These are phyloP conservation scores for Hemistola chrysoprasaria DNA, from an alignment of 2,888 invertebrate species.

Conservation along the genomic window DNA sequence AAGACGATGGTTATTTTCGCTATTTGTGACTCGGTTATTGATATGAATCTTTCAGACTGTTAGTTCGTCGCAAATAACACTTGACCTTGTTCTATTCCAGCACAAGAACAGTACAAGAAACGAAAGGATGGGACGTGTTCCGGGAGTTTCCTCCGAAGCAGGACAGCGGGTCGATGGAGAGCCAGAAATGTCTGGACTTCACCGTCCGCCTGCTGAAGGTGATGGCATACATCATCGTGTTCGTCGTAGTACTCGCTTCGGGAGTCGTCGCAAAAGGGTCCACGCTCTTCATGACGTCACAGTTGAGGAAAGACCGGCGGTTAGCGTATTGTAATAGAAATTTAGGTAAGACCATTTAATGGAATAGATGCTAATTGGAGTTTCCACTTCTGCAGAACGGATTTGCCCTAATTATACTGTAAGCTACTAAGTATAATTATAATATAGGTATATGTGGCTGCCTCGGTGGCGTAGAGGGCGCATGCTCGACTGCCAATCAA, in stretches of 20 bases:
- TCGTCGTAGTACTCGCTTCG: slow-evolving; percentile 90
- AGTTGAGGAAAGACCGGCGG: slow-evolving; percentile 88
- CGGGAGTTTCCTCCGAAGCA: slow-evolving; percentile 94
- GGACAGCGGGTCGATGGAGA: slow-evolving; percentile 94
- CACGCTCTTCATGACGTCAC: slow-evolving; percentile 95
- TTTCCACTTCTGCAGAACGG: too few species aligned
- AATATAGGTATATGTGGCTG: too few species aligned
- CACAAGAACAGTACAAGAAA: slow-evolving; percentile 91
- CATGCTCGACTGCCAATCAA: too few species aligned
- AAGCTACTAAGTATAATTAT: too few species aligned
- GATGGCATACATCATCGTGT: slow-evolving; percentile 92
- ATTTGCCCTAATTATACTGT: too few species aligned
- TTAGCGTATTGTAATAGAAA: slow-evolving; percentile 92
- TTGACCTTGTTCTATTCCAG: slow-evolving; percentile 79
- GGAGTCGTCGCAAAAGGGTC: slow-evolving; percentile 95
- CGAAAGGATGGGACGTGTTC: slow-evolving; percentile 98
- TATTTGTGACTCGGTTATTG: too few species aligned
- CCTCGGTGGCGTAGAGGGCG: too few species aligned
- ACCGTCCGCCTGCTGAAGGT: slow-evolving; percentile 93
- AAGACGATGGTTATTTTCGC: neutral
- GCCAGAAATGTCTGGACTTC: slow-evolving; percentile 92
- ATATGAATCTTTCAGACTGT: too few species aligned
- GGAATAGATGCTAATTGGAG: too few species aligned
- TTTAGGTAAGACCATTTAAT: slow-evolving; percentile 85
- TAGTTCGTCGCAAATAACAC: too few species aligned